These are phyloP conservation scores for Cephalotes varians DNA, from an alignment of 2,888 invertebrate species.

Conservation along the genomic window DNA sequence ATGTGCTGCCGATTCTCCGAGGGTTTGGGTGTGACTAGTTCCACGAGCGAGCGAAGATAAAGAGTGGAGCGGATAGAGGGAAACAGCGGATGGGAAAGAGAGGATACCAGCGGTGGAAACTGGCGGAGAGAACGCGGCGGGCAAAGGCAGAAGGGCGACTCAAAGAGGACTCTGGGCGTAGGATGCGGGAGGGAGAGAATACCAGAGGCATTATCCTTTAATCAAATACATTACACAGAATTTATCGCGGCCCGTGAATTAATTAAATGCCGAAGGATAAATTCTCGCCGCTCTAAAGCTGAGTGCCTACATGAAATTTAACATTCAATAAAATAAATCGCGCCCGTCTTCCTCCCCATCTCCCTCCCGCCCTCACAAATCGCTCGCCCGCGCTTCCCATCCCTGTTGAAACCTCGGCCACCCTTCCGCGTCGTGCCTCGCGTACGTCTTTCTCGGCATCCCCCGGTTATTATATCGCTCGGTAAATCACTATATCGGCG, in stretches of 20 bases:
- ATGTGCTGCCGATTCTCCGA: slow-evolving; percentile 76
- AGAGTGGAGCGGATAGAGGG: slow-evolving; percentile 48
- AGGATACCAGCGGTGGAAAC: slow-evolving; percentile 55
- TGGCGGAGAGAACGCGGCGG: slow-evolving; percentile 58
- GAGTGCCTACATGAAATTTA: slow-evolving; percentile 83
- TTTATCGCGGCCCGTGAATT: slow-evolving; percentile 85
- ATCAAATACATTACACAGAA: slow-evolving; percentile 86
- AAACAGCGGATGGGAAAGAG: slow-evolving; percentile 14
- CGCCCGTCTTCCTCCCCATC: slow-evolving; percentile 64
- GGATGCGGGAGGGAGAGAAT: slow-evolving; percentile 75
- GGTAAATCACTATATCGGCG: slow-evolving; percentile 71
- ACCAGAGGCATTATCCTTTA: slow-evolving; percentile 85
- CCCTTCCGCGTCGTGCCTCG: slow-evolving; percentile 1
- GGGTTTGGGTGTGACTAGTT: slow-evolving; percentile 68
- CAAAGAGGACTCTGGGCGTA: slow-evolving; percentile 67
- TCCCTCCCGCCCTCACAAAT: slow-evolving; percentile 68
- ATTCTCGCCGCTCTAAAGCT: slow-evolving; percentile 82
- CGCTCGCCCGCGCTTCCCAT: slow-evolving; percentile 71
- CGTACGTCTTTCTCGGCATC: slow-evolving; percentile 22
- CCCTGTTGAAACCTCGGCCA: slow-evolving; percentile 63
- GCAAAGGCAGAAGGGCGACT: slow-evolving; percentile 67
- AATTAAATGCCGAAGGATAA: slow-evolving; percentile 86
- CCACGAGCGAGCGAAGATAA: slow-evolving; percentile 45
- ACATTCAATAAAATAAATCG: slow-evolving; percentile 84
- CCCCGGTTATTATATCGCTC: slow-evolving; percentile 66